Evolutionary conservation across 1,140 invertebrate species (phyloP).

Genomic region (Hylaeus volcanicus): DNA sequence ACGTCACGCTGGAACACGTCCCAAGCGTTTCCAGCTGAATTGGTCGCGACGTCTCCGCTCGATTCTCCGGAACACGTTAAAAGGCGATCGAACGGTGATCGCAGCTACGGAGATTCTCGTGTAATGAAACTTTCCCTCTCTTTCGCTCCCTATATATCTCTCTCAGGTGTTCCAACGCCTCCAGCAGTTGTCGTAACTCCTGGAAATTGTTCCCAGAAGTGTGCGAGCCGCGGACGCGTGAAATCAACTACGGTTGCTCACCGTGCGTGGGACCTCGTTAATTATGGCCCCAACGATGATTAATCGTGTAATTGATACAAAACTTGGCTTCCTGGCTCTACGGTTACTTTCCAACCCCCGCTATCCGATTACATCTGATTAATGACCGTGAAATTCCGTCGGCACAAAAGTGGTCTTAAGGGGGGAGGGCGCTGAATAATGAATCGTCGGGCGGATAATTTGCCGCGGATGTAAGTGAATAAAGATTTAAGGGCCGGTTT

Average conservation of each 20-base stretch:
- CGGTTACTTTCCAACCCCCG: not conserved
- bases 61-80: not conserved
- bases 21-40: not conserved
- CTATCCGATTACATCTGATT: constrained; percentile 21
- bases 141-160: not conserved
- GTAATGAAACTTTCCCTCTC: not conserved
- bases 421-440: constrained; percentile 16
- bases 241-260: not conserved
- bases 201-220: not conserved
- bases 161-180: not conserved
- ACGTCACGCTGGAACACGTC: not conserved
- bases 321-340: constrained; percentile 11
- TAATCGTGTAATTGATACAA: constrained; percentile 35
- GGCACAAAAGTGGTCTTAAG: constrained; percentile 18
- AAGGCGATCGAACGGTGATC: not conserved
- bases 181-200: not conserved
- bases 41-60: not conserved
- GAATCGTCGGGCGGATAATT: constrained; percentile 22
- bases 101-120: not conserved
- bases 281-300: constrained; percentile 13
- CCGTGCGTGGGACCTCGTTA: not conserved
- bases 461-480: not conserved
- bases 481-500: not conserved
- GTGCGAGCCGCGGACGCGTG: not conserved
- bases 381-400: constrained; percentile 36